phyloP scores from a whole-genome alignment of 2,113 vertebrate species.

The Condylura cristata region DNA sequence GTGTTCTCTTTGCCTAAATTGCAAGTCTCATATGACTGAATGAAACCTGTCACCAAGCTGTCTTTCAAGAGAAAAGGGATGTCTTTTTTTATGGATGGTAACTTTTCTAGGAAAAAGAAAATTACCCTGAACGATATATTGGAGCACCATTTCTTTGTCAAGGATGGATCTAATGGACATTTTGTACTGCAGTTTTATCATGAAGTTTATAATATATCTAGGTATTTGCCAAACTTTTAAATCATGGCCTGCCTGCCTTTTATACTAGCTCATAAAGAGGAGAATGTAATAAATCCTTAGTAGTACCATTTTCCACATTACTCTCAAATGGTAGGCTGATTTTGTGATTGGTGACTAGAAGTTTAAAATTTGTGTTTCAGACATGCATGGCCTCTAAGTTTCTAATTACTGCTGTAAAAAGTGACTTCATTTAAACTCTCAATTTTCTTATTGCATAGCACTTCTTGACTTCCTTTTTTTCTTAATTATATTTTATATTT shows the following conservation, averaged over 20 bases:
- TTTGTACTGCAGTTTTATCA: neutral
- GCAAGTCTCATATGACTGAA: neutral
- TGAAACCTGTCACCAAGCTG: neutral
- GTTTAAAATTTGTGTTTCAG: neutral
- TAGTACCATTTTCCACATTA: neutral
- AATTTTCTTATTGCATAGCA: neutral
- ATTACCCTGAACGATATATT: neutral
- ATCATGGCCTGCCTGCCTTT: neutral
- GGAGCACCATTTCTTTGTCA: neutral
- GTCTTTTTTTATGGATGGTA: neutral
- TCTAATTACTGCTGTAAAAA: neutral
- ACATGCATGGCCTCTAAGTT: neutral
- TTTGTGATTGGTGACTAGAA: neutral
- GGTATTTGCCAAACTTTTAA: constrained; percentile 6
- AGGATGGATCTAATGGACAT: neutral
- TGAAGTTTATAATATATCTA: constrained; percentile 7
- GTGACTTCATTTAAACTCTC: neutral
- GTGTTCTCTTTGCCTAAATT: neutral
- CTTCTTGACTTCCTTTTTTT: neutral
- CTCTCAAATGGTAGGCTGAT: neutral
- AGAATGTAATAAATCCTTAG: neutral
- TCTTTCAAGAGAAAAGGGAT: neutral
- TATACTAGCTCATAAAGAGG: neutral
- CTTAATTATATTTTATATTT: neutral
- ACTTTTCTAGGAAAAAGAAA: constrained; percentile 5